Evolutionary conservation across 2,113 vertebrate genomes (phyloP).

Genomic region (Glaucomys volans): DNA sequence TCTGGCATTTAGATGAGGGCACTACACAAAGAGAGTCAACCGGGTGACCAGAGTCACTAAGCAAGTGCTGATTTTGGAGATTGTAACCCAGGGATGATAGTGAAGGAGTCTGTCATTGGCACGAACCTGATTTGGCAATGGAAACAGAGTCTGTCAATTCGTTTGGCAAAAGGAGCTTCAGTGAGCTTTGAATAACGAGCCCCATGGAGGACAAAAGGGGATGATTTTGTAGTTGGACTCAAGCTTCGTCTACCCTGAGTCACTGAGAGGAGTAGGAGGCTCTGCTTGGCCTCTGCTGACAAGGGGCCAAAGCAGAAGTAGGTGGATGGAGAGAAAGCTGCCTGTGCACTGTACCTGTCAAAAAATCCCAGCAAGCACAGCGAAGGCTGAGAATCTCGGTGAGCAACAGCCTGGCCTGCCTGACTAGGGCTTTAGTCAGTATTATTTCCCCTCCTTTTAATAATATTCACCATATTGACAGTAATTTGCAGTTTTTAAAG

Average conservation of each 20-base stretch:
- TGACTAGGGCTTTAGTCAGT: conserved; percentile 30
- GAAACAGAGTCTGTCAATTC: background rate
- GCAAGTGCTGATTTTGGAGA: background rate
- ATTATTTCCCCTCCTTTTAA: conserved; percentile 39
- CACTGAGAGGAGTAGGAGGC: background rate
- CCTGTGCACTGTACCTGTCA: conserved; percentile 55
- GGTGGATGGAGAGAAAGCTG: conserved; percentile 42
- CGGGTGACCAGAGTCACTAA: background rate
- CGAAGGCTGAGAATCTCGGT: conserved; percentile 7
- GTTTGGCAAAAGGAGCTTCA: conserved; percentile 53
- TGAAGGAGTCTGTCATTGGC: background rate
- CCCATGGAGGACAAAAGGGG: conserved; percentile 41
- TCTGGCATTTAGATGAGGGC: background rate
- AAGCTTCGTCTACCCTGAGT: background rate
- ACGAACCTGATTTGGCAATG: background rate
- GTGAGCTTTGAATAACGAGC: conserved; percentile 41
- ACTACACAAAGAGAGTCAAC: background rate
- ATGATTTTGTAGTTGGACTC: conserved; percentile 36
- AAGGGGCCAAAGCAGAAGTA: background rate
- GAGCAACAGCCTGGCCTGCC: background rate
- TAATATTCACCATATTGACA: conserved; percentile 59
- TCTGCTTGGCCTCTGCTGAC: conserved; percentile 13
- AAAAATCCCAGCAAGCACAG: conserved; percentile 65
- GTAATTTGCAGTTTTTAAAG: conserved; percentile 68
- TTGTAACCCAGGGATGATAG: accelerated